phyloP scores from a whole-genome alignment of 2,113 vertebrate genomes.

The Orientallactaga bullata region DNA sequence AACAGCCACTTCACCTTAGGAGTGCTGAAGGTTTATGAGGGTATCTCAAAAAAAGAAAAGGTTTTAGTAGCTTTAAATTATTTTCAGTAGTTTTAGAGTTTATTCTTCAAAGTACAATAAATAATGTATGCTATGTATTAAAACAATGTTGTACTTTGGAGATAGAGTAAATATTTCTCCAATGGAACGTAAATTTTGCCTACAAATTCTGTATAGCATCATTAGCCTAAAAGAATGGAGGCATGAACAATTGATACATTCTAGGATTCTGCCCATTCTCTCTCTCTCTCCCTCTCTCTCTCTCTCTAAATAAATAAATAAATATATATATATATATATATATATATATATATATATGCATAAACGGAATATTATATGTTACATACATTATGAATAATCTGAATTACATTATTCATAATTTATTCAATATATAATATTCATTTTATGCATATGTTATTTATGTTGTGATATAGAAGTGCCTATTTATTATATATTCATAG shows the following conservation, averaged over 20 bases:
- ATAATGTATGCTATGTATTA: background rate
- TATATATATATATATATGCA: too few species aligned
- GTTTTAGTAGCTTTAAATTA: background rate
- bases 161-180: background rate
- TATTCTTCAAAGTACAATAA: conserved; percentile 23
- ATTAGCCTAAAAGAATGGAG: background rate
- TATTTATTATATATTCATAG: conserved; percentile 11
- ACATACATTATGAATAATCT: background rate
- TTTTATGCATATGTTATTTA: background rate
- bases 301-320: too few species aligned
- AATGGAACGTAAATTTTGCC: background rate
- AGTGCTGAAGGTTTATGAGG: background rate
- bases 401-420: too few species aligned
- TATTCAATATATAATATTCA: too few species aligned
- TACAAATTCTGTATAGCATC: background rate
- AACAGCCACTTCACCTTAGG: background rate
- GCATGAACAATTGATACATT: background rate
- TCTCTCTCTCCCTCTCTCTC: too few species aligned
- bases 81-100: background rate
- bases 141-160: background rate
- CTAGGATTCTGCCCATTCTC: background rate
- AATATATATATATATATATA: too few species aligned
- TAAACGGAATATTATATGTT: background rate
- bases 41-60: background rate
- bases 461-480: background rate